A percentile compares a stretch with the other conserved stretches of the same genome.
Conservation (phyloP, 1,140 invertebrate genomes). For the Aphidius gifuensis region DNA sequence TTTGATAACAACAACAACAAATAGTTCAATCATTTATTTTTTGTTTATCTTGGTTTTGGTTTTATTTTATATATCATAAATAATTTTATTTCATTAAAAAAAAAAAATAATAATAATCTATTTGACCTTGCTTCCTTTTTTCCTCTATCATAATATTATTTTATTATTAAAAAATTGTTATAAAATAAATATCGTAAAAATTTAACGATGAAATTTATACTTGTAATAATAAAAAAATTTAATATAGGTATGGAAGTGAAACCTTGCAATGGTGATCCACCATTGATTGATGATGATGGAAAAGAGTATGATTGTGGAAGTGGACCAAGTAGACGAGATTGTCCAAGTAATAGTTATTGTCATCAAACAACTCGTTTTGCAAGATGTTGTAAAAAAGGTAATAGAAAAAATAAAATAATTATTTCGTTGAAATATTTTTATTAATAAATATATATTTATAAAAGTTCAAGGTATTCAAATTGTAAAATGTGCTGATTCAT, state of each 20-base stretch:
- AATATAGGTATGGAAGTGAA: constrained; percentile 74
- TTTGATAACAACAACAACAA: constrained; percentile 38
- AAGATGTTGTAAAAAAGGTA: constrained; percentile 79
- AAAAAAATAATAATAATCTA: not conserved
- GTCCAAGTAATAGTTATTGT: constrained; percentile 79
- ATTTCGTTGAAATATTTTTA: not conserved
- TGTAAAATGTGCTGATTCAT: constrained; percentile 64
- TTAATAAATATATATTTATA: not conserved
- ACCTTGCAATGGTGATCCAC: constrained; percentile 80
- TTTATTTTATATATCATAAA: not conserved
- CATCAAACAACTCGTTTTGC: constrained; percentile 78
- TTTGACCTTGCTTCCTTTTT: not conserved
- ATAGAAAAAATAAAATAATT: constrained; percentile 18
- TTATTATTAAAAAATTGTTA: not conserved
- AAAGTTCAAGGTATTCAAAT: constrained; percentile 50
- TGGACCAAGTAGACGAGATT: constrained; percentile 71
- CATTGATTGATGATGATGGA: constrained; percentile 67
- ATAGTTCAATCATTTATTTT: not conserved
- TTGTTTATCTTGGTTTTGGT: constrained; percentile 14
- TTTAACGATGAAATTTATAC: not conserved
- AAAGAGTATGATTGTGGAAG: constrained; percentile 84
- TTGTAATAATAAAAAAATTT: constrained; percentile 20
- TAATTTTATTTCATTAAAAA: constrained; percentile 1
- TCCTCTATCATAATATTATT: not conserved
- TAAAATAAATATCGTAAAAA: not conserved